A percentile compares a stretch with the other conserved stretches of the same genome.
Conservation (phyloP, 1,140 invertebrate genomes). For the Sycophila sp. region DNA sequence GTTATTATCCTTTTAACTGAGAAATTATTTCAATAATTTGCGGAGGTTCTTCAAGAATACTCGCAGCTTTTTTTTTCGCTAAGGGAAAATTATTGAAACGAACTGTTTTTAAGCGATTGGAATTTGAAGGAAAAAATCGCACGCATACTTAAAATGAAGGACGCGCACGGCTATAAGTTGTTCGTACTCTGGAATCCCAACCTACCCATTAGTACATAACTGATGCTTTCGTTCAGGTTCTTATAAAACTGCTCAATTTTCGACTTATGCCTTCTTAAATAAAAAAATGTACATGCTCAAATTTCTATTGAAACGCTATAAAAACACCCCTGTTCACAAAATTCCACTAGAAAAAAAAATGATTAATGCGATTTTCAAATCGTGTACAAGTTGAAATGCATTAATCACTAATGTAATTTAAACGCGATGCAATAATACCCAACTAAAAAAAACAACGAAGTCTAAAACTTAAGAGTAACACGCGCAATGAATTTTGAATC, state of each 20-base stretch:
- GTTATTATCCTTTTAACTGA: background rate
- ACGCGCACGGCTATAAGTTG: constrained; percentile 5
- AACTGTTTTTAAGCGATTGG: constrained; percentile 3
- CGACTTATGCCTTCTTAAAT: too few relatives aligned
- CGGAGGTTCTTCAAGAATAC: background rate
- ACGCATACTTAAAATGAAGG: constrained; percentile 14
- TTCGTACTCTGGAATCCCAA: constrained; percentile 28
- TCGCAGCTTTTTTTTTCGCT: background rate
- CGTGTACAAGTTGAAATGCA: too few relatives aligned
- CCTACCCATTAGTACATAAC: constrained; percentile 25
- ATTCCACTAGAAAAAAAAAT: too few relatives aligned
- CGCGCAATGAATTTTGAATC: too few relatives aligned
- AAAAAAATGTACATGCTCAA: too few relatives aligned
- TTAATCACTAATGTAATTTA: too few relatives aligned
- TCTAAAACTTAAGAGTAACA: too few relatives aligned
- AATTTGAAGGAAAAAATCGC: constrained; percentile 8
- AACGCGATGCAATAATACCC: too few relatives aligned
- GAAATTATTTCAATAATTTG: constrained; percentile 2
- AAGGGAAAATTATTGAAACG: constrained; percentile 8
- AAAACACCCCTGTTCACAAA: too few relatives aligned
- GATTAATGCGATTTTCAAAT: too few relatives aligned
- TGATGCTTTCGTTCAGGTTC: constrained; percentile 22
- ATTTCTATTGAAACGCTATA: too few relatives aligned
- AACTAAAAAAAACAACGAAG: too few relatives aligned
- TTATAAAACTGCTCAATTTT: constrained; percentile 1